phyloP scores from a whole-genome alignment of 2,113 vertebrate species.

The Sinocyclocheilus anophthalmus region DNA sequence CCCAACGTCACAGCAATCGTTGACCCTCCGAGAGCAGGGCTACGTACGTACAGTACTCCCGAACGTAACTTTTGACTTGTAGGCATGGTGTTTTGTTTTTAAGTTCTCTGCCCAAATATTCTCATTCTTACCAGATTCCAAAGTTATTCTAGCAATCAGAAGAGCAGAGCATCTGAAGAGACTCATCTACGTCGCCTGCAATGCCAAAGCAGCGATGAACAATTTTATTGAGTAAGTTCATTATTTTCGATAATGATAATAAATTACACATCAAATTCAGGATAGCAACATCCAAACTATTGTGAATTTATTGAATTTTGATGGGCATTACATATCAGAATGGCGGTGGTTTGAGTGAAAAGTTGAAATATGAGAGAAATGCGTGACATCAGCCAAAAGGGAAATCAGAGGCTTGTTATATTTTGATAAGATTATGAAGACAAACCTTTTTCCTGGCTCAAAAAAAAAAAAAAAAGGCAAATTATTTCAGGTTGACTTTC shows the following conservation, averaged over 20 bases:
- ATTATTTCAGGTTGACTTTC: background rate
- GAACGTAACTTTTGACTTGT: background rate
- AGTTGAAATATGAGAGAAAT: background rate
- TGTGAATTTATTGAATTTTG: background rate
- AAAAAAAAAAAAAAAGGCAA: too few species aligned
- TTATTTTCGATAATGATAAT: background rate
- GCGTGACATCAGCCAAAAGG: background rate
- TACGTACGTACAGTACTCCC: slow-evolving; percentile 81
- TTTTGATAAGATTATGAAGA: background rate
- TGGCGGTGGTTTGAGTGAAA: background rate
- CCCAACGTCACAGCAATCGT: slow-evolving; percentile 84
- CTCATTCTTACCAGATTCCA: slow-evolving; percentile 81
- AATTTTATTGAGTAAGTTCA: slow-evolving; percentile 97
- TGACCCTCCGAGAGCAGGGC: slow-evolving; percentile 91
- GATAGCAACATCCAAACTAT: background rate
- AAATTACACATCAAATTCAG: background rate
- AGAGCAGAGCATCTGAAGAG: slow-evolving; percentile 88
- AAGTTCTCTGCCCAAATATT: background rate
- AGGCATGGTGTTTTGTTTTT: background rate
- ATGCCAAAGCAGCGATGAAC: slow-evolving; percentile 91
- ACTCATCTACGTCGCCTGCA: slow-evolving; percentile 93
- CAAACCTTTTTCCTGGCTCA: background rate
- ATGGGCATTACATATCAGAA: background rate
- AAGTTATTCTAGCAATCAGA: slow-evolving; percentile 90
- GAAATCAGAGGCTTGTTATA: background rate